phyloP scores from a whole-genome alignment of 2,888 invertebrate species.

The Drosophila subquinaria region DNA sequence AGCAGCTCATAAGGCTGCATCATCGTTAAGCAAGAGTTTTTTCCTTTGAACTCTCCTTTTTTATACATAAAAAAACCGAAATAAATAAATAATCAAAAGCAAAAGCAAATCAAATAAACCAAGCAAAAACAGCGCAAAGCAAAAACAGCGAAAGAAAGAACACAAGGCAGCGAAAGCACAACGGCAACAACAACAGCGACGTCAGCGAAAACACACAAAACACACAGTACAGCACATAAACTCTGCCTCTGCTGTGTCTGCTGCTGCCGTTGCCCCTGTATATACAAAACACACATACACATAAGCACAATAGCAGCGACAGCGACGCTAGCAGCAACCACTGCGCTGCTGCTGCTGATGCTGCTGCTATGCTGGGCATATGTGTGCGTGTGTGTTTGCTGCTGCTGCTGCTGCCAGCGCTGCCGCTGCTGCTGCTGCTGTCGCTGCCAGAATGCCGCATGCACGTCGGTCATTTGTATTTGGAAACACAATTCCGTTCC shows the following conservation, averaged over 20 bases:
- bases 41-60: slow-evolving; percentile 4
- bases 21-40: slow-evolving; percentile 5
- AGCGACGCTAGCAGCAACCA: slow-evolving; percentile 41
- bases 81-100: slow-evolving; percentile 36
- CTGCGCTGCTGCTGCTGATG: slow-evolving; percentile 38
- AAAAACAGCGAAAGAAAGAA: slow-evolving; percentile 74
- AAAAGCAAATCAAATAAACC: slow-evolving; percentile 52
- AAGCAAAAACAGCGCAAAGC: slow-evolving; percentile 68
- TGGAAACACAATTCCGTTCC: slow-evolving; percentile 74
- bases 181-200: slow-evolving; percentile 36
- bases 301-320: slow-evolving; percentile 37
- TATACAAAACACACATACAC: slow-evolving; percentile 49
- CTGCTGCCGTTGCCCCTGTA: slow-evolving; percentile 33
- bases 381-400: slow-evolving; percentile 25
- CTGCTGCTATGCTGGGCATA: slow-evolving; percentile 32
- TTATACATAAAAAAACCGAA: slow-evolving; percentile 4
- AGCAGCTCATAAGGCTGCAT: slow-evolving; percentile 4
- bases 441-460: slow-evolving; percentile 55
- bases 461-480: slow-evolving; percentile 84
- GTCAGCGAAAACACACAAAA: slow-evolving; percentile 56
- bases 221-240: slow-evolving; percentile 48
- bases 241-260: slow-evolving; percentile 39
- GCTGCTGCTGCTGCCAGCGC: slow-evolving; percentile 32
- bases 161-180: slow-evolving; percentile 59
- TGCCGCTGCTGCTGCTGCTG: slow-evolving; percentile 29